Evolutionary conservation across 2,888 invertebrate species (phyloP), one percentile per base, ranked within the genome.

Genomic region (Seladonia tumulorum): DNA sequence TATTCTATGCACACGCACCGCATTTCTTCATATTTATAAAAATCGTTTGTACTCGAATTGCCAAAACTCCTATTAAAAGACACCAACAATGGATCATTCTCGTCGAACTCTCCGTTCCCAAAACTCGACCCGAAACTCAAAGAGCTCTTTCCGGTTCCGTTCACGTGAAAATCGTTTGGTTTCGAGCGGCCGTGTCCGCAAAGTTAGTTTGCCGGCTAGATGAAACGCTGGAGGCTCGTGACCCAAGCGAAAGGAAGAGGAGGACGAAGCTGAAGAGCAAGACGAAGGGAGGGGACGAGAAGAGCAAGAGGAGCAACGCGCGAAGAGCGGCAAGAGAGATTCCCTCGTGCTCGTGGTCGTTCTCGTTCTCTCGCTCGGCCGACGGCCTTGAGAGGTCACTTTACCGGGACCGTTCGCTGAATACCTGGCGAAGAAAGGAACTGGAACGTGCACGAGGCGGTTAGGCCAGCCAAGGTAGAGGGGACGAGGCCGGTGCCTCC

Each of bases 341-440:
- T 83, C 79, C 68, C 85, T 25, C 79, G 77, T 75, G 60, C 70
- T 73, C 49, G 49, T 49, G 49, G 70, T 79, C 76, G 63, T 63
- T 22, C 53, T 22, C 53, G 53, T 47, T 14, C 22, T 53, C 77
- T 47, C 73, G 71, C 76, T 74, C 60, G 81, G 74, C 47, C 66
- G 82, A 66, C 88, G 88, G 87, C 88, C 88, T 88, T 88, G 87
- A 87, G 83, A 88, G 88, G 88, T 88, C 88, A 82, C 76, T 88
- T 88, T 87, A 80, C 87, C 63, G 72, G 76, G 79, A 77, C 82
- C 85, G 87, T 87, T 85, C 79, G 83, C 72, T 87, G 85, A 85
- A 87, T 88, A 87, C 81, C 87, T 81, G 74, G 84, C 79, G 79
- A 87, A 87, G 87, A 87, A 87, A 87, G 87, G 83, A 87, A 86